A percentile compares a stretch with the other conserved stretches of the same genome.
phyloP scores from a whole-genome alignment of 2,113 vertebrate genomes.

The Salvelinus namaycush region DNA sequence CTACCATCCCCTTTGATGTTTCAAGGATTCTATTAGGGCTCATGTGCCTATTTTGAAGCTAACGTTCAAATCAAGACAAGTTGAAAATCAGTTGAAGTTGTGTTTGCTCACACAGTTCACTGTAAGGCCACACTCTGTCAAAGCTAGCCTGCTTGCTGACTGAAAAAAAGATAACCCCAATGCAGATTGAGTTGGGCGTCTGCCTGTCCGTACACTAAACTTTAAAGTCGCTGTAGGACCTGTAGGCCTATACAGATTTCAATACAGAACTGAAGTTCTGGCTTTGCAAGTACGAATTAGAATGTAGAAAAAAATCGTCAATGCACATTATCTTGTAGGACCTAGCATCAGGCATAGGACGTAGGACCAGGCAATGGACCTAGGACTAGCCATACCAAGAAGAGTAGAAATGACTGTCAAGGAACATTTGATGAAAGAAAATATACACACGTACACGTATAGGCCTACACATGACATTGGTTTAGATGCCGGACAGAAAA shows the following conservation, averaged over 20 bases:
- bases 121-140: slow-evolving; percentile 51
- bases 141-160: slow-evolving; percentile 39
- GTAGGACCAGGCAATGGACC: too few relatives aligned
- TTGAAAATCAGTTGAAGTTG: slow-evolving; percentile 39
- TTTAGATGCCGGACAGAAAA: too few relatives aligned
- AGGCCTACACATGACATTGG: too few relatives aligned
- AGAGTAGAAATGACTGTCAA: too few relatives aligned
- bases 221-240: slow-evolving; percentile 41
- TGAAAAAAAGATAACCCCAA: slow-evolving; percentile 47
- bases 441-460: too few relatives aligned
- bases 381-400: too few relatives aligned
- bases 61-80: slow-evolving; percentile 54
- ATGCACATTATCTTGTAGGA: too few relatives aligned
- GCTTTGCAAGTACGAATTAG: not conserved
- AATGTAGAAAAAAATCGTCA: not conserved
- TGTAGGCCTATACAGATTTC: slow-evolving; percentile 26
- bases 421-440: too few relatives aligned
- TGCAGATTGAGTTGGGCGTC: slow-evolving; percentile 52
- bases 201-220: slow-evolving; percentile 42
- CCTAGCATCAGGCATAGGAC: too few relatives aligned
- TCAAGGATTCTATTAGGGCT: slow-evolving; percentile 10
- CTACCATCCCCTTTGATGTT: not conserved
- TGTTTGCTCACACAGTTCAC: slow-evolving; percentile 47
- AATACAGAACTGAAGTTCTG: slow-evolving; percentile 12
- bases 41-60: slow-evolving; percentile 19